Evolutionary conservation across 1,140 invertebrate species (phyloP).

Genomic region (Ostrea edulis): DNA sequence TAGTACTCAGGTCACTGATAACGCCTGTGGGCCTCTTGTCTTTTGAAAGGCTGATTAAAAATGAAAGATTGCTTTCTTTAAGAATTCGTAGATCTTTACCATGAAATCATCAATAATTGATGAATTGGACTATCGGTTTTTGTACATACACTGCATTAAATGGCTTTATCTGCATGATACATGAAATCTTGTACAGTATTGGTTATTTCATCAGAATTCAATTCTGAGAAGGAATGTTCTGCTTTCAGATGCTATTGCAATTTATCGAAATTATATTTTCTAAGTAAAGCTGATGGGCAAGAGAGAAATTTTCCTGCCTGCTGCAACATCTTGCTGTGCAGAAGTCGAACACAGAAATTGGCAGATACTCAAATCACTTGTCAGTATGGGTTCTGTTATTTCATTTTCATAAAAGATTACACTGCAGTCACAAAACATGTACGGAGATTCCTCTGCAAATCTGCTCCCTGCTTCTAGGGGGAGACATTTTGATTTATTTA

Average conservation of each 20-base stretch:
- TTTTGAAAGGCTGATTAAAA: neutral
- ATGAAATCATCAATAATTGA: too few species aligned
- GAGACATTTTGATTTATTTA: conserved; percentile 23
- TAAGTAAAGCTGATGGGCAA: neutral
- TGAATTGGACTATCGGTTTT: too few species aligned
- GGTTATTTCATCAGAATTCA: neutral
- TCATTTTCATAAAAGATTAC: conserved; percentile 38
- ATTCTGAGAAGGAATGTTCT: neutral
- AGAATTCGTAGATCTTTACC: neutral
- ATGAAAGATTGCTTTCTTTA: neutral
- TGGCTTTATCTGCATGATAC: too few species aligned
- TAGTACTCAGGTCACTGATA: too few species aligned
- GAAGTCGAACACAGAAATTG: conserved; percentile 32
- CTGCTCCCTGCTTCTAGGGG: neutral
- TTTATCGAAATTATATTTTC: conserved; percentile 20
- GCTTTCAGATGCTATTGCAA: neutral
- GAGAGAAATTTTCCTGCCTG: neutral
- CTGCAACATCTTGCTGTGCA: neutral
- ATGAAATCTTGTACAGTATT: neutral
- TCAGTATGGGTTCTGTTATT: conserved; percentile 29
- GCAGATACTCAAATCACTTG: conserved; percentile 31
- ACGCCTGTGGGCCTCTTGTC: too few species aligned
- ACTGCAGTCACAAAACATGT: neutral
- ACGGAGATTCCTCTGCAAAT: conserved; percentile 1
- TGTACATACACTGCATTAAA: too few species aligned